A percentile compares a stretch with the other conserved stretches of the same genome.
Evolutionary conservation across 2,888 invertebrate species (phyloP).

Genomic region (Chloroclystis v-ata): DNA sequence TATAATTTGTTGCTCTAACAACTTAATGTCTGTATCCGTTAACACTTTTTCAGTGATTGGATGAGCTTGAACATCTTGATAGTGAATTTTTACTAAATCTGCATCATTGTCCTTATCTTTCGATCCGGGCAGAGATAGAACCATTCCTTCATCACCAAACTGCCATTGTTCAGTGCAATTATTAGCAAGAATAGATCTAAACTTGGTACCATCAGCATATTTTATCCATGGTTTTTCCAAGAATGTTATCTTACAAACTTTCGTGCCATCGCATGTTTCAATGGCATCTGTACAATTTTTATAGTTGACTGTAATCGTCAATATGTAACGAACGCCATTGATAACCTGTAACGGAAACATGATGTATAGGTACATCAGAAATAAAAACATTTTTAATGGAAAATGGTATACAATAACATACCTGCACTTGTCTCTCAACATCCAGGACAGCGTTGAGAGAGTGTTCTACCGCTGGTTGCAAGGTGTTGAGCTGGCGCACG

Average conservation of each 20-base stretch:
- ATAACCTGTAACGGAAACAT: constrained; percentile 63
- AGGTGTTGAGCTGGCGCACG: constrained; percentile 63
- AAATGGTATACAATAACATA: no score
- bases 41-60: constrained; percentile 45
- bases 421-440: constrained; percentile 78
- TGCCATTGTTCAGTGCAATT: constrained; percentile 81
- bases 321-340: constrained; percentile 78
- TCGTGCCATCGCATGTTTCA: constrained; percentile 48
- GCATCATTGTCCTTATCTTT: constrained; percentile 16
- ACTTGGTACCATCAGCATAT: constrained; percentile 75
- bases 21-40: constrained; percentile 52
- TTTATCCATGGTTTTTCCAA: constrained; percentile 82
- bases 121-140: constrained; percentile 28
- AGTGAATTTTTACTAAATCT: constrained; percentile 54
- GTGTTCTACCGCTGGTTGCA: constrained; percentile 57
- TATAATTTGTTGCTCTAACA: constrained; percentile 65
- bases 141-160: constrained; percentile 62
- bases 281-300: constrained; percentile 58
- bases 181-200: constrained; percentile 79
- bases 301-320: constrained; percentile 71
- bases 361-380: not conserved
- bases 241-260: constrained; percentile 79
- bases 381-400: not conserved
- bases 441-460: constrained; percentile 62
- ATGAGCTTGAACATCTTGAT: constrained; percentile 46